Conservation (phyloP, 2,797 vertebrate species). For the Sebastiscus tertius region DNA sequence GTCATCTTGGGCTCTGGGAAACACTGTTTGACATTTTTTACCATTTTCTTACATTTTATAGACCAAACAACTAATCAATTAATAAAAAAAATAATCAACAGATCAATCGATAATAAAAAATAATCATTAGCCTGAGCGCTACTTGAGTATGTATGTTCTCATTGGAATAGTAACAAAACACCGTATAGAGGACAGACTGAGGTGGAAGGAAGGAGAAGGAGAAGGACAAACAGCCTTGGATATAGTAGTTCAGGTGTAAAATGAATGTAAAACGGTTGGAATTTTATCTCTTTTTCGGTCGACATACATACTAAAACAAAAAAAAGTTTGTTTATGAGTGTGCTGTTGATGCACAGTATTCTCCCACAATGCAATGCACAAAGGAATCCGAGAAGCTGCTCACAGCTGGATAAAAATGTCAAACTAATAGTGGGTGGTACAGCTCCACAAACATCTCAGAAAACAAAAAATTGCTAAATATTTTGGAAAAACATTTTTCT, state of each 20-base stretch:
- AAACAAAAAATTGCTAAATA: not conserved
- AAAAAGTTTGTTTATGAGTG: not conserved
- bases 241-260: not conserved
- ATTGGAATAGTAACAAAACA: too few species aligned
- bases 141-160: too few species aligned
- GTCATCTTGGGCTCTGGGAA: too few species aligned
- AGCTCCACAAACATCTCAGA: not conserved
- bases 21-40: too few species aligned
- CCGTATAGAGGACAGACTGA: not conserved
- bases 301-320: not conserved
- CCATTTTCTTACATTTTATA: too few species aligned
- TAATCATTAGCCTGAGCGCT: too few species aligned
- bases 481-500: not conserved
- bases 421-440: not conserved
- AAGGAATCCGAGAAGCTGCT: not conserved
- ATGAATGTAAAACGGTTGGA: conserved; percentile 55
- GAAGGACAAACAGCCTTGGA: not conserved
- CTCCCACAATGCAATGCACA: not conserved
- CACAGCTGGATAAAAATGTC: conserved; percentile 13
- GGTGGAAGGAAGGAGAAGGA: not conserved
- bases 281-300: not conserved
- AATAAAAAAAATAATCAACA: too few species aligned
- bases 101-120: not conserved
- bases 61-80: too few species aligned
- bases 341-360: not conserved